These are phyloP conservation scores for Daktulosphaira vitifoliae DNA, from an alignment of 1,140 invertebrate genomes.

Conservation along the genomic window DNA sequence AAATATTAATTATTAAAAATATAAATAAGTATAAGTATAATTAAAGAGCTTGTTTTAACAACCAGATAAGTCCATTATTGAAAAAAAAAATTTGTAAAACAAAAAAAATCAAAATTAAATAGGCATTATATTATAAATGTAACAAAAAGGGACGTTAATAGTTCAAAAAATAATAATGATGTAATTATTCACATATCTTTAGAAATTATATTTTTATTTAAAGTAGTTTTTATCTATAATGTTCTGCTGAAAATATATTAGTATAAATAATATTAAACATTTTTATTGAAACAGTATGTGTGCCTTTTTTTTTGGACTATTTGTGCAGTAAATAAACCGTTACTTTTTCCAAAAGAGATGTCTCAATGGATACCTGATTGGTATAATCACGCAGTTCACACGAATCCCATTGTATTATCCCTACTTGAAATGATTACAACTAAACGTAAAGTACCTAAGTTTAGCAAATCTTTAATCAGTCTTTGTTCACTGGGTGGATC, in stretches of 20 bases:
- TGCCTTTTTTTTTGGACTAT: conserved; percentile 76
- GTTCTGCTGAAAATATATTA: background rate
- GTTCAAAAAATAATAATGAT: too few relatives aligned
- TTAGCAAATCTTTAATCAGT: conserved; percentile 51
- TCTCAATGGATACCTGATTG: conserved; percentile 70
- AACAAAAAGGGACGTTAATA: too few relatives aligned
- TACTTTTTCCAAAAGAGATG: conserved; percentile 70
- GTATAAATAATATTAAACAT: background rate
- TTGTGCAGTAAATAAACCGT: conserved; percentile 73
- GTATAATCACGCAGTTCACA: conserved; percentile 84
- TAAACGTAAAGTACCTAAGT: conserved; percentile 60
- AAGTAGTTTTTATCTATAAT: too few relatives aligned
- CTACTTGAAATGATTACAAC: conserved; percentile 58
- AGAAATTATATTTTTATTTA: too few relatives aligned
- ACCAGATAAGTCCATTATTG: too few relatives aligned
- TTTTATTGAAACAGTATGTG: conserved; percentile 79
- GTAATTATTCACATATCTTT: too few relatives aligned
- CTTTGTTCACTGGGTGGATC: conserved; percentile 53
- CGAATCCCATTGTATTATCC: conserved; percentile 63
- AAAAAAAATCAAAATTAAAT: too few relatives aligned
- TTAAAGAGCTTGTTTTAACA: too few relatives aligned
- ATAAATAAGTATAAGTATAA: too few relatives aligned
- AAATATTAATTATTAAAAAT: too few relatives aligned
- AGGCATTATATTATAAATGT: too few relatives aligned
- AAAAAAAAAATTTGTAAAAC: too few relatives aligned